phyloP scores from a whole-genome alignment of 2,113 vertebrate species.

The Elaphurus davidianus region DNA sequence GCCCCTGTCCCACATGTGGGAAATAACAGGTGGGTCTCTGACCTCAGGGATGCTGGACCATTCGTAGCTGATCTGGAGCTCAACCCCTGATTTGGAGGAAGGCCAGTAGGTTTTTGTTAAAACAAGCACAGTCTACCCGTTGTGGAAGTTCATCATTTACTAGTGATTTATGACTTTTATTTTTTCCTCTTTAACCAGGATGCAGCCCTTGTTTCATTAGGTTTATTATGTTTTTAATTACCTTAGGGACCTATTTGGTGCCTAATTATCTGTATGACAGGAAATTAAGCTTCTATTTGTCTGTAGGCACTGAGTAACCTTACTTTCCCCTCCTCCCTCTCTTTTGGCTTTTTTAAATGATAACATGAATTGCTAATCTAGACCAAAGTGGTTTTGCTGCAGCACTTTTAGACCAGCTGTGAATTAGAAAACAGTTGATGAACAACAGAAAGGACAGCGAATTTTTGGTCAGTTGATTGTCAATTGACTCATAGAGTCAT shows the following conservation, averaged over 20 bases:
- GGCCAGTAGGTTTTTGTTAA: neutral
- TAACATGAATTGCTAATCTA: slow-evolving; percentile 23
- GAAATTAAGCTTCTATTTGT: slow-evolving; percentile 60
- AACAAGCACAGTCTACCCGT: neutral
- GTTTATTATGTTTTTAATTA: slow-evolving; percentile 68
- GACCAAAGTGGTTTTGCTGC: neutral
- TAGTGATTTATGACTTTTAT: slow-evolving; percentile 55
- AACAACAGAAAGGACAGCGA: neutral
- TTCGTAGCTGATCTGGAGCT: neutral
- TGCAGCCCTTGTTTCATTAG: slow-evolving; percentile 49
- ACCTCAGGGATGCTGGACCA: neutral
- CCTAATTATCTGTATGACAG: slow-evolving; percentile 75
- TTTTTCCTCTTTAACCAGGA: slow-evolving; percentile 51
- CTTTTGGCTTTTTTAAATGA: neutral
- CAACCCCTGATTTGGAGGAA: neutral
- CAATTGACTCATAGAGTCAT: neutral
- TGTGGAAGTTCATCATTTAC: slow-evolving; percentile 38
- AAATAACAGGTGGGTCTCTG: neutral
- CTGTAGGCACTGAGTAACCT: slow-evolving; percentile 8
- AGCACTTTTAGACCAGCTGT: neutral
- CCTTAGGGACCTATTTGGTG: slow-evolving; percentile 64
- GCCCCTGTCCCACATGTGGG: fast-evolving
- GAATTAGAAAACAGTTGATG: neutral
- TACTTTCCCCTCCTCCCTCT: neutral
- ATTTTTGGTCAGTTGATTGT: neutral